Percentiles rank a stretch among this genome's conserved stretches.
Conservation (phyloP, 2,797 vertebrate species). For the Mormyrus proboscirostris region DNA sequence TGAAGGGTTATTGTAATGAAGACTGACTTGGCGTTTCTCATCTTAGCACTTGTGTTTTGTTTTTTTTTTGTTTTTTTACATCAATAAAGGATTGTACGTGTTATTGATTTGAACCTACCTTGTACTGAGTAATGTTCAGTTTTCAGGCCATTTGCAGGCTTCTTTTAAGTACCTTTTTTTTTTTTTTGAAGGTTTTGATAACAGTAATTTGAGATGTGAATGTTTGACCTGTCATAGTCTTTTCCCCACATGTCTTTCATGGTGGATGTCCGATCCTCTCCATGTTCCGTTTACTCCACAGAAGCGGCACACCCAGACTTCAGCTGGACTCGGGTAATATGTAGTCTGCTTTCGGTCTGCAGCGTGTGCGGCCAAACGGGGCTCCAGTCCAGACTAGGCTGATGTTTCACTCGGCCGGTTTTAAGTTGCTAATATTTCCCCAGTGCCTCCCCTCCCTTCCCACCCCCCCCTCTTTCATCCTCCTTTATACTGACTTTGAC, state of each 20-base stretch:
- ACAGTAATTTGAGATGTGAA: neutral
- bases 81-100: neutral
- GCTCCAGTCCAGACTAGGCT: neutral
- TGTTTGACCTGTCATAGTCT: neutral
- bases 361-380: neutral
- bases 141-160: neutral
- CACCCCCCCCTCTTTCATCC: neutral
- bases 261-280: neutral
- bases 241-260: neutral
- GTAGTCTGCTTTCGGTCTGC: neutral
- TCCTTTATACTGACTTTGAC: slow-evolving; percentile 10
- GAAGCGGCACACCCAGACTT: neutral
- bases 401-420: neutral
- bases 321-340: neutral
- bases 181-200: neutral
- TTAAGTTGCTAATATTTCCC: neutral
- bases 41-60: neutral
- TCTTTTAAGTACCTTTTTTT: neutral
- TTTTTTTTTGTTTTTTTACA: neutral
- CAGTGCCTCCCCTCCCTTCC: neutral
- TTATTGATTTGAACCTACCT: neutral
- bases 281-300: neutral
- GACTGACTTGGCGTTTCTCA: neutral
- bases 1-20: neutral
- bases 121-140: neutral